These are phyloP conservation scores for Brachionus paranguensis DNA, from an alignment of 1,140 invertebrate genomes.

Conservation along the genomic window DNA sequence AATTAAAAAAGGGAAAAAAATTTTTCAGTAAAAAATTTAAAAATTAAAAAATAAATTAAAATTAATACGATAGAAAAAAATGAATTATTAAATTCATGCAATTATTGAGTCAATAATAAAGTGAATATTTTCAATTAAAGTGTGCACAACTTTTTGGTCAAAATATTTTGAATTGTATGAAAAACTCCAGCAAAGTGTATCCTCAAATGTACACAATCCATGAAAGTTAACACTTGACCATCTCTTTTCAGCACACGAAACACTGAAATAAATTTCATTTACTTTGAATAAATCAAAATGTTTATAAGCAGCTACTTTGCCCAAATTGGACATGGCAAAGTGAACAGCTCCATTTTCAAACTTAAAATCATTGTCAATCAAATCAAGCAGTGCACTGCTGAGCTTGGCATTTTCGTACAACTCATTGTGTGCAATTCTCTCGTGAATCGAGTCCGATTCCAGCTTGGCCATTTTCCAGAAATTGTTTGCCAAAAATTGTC, in stretches of 20 bases:
- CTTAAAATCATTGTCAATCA: neutral
- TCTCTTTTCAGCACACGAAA: neutral
- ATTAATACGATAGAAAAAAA: neutral
- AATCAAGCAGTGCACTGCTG: neutral
- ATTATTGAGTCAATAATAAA: slow-evolving; percentile 16
- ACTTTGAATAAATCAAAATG: neutral
- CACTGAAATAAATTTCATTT: slow-evolving; percentile 20
- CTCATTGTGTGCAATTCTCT: neutral
- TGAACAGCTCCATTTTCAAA: slow-evolving; percentile 12
- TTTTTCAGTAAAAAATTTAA: too few relatives aligned
- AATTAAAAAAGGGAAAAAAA: too few relatives aligned
- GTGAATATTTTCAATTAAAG: neutral
- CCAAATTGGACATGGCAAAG: neutral
- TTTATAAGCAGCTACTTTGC: neutral
- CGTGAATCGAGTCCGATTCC: slow-evolving; percentile 1
- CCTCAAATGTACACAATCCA: neutral
- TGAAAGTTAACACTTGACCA: neutral
- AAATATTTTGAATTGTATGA: neutral
- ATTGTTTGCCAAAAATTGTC: neutral
- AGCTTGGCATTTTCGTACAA: neutral
- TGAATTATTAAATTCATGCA: neutral
- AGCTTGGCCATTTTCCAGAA: neutral
- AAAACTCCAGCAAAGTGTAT: slow-evolving; percentile 8
- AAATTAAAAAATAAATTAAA: neutral
- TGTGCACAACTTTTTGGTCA: neutral